Base-by-base conservation (phyloP, 2,888 invertebrate species). In the Lithosia quadra region DNA sequence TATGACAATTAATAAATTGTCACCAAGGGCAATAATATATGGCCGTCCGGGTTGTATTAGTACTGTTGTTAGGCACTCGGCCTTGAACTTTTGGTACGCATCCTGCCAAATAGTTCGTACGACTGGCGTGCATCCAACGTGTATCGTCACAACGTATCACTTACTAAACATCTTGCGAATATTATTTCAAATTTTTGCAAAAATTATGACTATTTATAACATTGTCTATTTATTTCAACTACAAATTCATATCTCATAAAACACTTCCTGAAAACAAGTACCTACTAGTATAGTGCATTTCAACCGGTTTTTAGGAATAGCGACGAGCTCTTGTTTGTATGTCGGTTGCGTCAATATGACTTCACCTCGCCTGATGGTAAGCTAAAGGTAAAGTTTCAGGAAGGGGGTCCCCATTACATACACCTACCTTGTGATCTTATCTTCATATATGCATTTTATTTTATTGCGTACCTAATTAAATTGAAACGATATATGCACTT, bases 1-100 rank as follows among this genome's bases (percentile, higher is more conserved):
- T 76, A 74, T 69, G 75, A 73, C 75, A 72, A 71, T 75, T 73
- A 67, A 75, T 73, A 69, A 80, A 78, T 80, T 74, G 75, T 74
- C 71, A 73, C 58, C 81, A 81, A 81, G 81, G 78, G 74, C 75
- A 61, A 72, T 13, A 63, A 63, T 63, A 65, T 76, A 74, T 73
- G 70, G 74, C 60, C 69, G 74, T 72, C 65, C 69, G 58, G 65
- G 69, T 64, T 70, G 60, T 63, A 66, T 67, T 63, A 70, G 60
- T 63, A 75, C 75, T 75, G 74, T 73, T 74, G 64, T 68, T 70
- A 56, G 69, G 55, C 22, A 49, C n/a, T 24, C 69, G 61, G 64
- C 87, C 88, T 85, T 88, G 88, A 87, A 87, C 88, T 84, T 79
- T 71, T 61, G 72, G 67, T 69, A 75, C 75, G 55, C 55, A 66